These are phyloP conservation scores for Artibeus lituratus DNA, from an alignment of 2,797 vertebrate genomes.

Conservation along the genomic window DNA sequence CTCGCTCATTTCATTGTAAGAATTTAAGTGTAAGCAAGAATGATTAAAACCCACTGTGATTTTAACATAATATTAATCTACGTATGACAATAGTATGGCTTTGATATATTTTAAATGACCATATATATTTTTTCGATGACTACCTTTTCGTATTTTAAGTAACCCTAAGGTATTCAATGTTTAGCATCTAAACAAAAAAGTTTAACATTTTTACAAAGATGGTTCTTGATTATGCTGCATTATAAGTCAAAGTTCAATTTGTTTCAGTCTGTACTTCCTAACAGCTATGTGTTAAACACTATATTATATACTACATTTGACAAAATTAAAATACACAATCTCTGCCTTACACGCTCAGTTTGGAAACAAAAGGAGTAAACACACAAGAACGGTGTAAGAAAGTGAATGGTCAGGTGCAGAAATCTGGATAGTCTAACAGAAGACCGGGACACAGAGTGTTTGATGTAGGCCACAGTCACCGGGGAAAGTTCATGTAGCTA, in stretches of 20 bases:
- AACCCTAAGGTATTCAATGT: neutral
- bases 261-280: neutral
- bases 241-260: neutral
- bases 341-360: neutral
- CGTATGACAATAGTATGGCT: neutral
- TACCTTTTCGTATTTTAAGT: conserved; percentile 37
- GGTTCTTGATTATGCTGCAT: conserved; percentile 28
- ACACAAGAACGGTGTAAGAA: neutral
- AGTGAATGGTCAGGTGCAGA: neutral
- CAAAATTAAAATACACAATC: neutral
- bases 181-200: neutral
- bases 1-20: neutral
- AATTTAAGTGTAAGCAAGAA: conserved; percentile 3
- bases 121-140: conserved; percentile 6
- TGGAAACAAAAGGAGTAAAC: neutral
- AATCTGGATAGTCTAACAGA: neutral
- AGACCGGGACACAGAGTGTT: neutral
- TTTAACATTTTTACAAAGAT: neutral
- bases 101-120: neutral
- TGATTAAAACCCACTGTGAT: conserved; percentile 7
- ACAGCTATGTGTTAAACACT: neutral
- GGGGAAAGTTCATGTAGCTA: neutral
- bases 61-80: conserved; percentile 25
- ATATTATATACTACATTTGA: neutral
- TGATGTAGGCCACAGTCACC: neutral